Evolutionary conservation across 1,140 invertebrate genomes (phyloP).

Genomic region (Bombyx mori): ASM3026992v2 NC_085121.1:18402501-18403000

Average conservation of each 20-base stretch:
- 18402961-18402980: slow-evolving; percentile 40
- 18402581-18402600: slow-evolving; percentile 31
- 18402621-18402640: slow-evolving; percentile 66
- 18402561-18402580: slow-evolving; percentile 22
- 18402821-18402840: slow-evolving; percentile 41
- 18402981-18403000: slow-evolving; percentile 33
- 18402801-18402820: slow-evolving; percentile 45
- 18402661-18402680: slow-evolving; percentile 58
- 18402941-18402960: slow-evolving; percentile 59
- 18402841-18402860: slow-evolving; percentile 33
- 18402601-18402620: slow-evolving; percentile 44
- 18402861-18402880: slow-evolving; percentile 12
- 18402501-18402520: too few species aligned
- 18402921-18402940: slow-evolving; percentile 63
- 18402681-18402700: slow-evolving; percentile 59
- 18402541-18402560: neutral
- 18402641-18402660: slow-evolving; percentile 68
- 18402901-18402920: slow-evolving; percentile 58
- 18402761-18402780: neutral
- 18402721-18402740: slow-evolving; percentile 24
- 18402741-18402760: neutral
- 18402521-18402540: too few species aligned
- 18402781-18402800: slow-evolving; percentile 24
- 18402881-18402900: slow-evolving; percentile 44
- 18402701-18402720: slow-evolving; percentile 54